Base-by-base conservation (phyloP, 2,888 invertebrate species). In the Anthrax anthrax region DNA sequence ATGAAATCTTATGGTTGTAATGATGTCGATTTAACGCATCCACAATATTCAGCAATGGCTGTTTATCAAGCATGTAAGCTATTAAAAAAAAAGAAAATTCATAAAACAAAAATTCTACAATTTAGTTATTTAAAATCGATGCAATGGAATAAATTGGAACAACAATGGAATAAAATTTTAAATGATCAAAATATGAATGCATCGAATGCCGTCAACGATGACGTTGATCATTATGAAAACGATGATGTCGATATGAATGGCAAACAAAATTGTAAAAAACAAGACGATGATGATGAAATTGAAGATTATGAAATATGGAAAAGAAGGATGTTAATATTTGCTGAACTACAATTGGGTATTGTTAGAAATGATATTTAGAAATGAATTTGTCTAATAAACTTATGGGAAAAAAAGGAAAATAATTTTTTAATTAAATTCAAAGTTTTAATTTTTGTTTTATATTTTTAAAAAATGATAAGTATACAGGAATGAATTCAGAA, bases 261-360 rank as follows among this genome's bases (percentile, higher is more conserved):
- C 14, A 9, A 9, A 13, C 18, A 16, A 39, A 50, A 43, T 42
- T 57, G 49, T 18, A 23, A 39, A 48, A 59, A 57, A 58, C 63
- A 49, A 52, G 54, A 38, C 0, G 55, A 41, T 45, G 52, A 41
- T 9, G 38, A 47, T 42, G 56, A 57, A 47, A 56, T 69, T 40
- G 80, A 80, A 59, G 69, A 74, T 1, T 80, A 80, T 51, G 74
- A 76, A 47, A 70, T 69, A 14, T 81, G 80, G 80, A 78, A 75
- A 50, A 62, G 62, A 18, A 67, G 78, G 36, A 75, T 80, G 60
- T 55, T 80, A 32, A 45, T 49, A 0, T 48, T 51, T 45, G 61
- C 65, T 17, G 66, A 71, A 50, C 58, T 64, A 12, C 74, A 78
- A 1, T 66, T 67, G 47, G 9, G 4, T 39, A 16, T 41, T 8